Base-by-base conservation (phyloP, 2,113 vertebrate genomes). In the Anarhynchus alexandrinus region DNA sequence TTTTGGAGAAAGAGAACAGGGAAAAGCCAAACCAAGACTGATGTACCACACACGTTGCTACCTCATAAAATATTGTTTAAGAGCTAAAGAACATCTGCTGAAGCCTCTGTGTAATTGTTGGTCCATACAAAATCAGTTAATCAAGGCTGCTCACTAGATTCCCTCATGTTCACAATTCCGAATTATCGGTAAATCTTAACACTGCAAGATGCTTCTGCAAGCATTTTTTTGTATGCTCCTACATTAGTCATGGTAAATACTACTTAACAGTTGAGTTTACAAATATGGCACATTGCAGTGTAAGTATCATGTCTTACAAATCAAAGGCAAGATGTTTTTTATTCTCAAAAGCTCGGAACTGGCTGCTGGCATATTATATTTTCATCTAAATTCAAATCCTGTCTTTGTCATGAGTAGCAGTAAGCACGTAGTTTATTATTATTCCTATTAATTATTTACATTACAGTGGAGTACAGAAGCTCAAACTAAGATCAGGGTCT, bases 391-490 rank as follows among this genome's bases (percentile, higher is more conserved):
- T 83, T 92, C 36, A 88, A 54, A 70, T 81, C 58, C 15, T 87
- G 42, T 67, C 12, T 89, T 86, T 70, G 42, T 67, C 43, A 42
- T 51, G 43, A 84, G 29, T 34, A 83, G 25, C 26, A 21, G 40
- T 45, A 61, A 81, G 18, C 9, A 81, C 78, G 42, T 70, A 42
- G 10, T 5, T 88, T 61, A 9, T 54, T 82, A 57, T 80, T 92
- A 61, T 43, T 90, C 11, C 5, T 43, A 76, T 79, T 84, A 67
- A 79, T 64, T 89, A 57, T 96, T 93, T 85, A 36, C 14, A 14
- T 61, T 79, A 27, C 52, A 55, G 6, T 15, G 17, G 40, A 57
- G 4, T 54, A 38, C 0, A 0, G 30, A 93, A 71, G 57, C 9
- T 49, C 15, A 59, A 59, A 55, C 5, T 34, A 64, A 69, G 38